Evolutionary conservation across 1,140 invertebrate genomes (phyloP).

Genomic region (Bombus superbus): DNA sequence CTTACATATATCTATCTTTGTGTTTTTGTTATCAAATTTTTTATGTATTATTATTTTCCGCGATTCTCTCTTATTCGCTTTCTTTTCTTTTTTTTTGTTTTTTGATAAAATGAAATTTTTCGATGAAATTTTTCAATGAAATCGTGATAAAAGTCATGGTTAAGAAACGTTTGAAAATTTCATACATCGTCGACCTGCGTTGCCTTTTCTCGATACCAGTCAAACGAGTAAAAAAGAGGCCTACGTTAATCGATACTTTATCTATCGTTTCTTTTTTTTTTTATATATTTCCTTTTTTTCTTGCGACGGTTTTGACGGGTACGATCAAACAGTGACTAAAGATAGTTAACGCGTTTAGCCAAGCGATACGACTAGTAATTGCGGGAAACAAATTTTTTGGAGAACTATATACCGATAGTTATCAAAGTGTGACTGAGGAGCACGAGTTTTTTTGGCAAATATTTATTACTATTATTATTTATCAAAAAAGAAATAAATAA

Average conservation of each 20-base stretch:
- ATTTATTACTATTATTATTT: slow-evolving; percentile 72
- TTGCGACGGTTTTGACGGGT: slow-evolving; percentile 31
- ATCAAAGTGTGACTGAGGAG: slow-evolving; percentile 54
- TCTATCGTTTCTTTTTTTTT: neutral
- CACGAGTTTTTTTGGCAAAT: slow-evolving; percentile 62
- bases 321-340: slow-evolving; percentile 32
- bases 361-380: neutral
- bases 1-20: neutral
- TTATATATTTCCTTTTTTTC: neutral
- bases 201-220: slow-evolving; percentile 29
- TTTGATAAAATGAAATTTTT: neutral
- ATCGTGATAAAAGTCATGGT: neutral
- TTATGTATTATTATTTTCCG: neutral
- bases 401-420: slow-evolving; percentile 69
- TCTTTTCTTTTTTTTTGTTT: neutral
- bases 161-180: neutral
- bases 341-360: slow-evolving; percentile 39
- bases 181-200: neutral
- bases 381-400: slow-evolving; percentile 57
- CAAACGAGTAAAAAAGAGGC: slow-evolving; percentile 24
- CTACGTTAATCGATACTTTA: slow-evolving; percentile 51
- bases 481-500: slow-evolving; percentile 53
- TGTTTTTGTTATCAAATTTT: neutral
- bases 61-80: neutral
- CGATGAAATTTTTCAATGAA: no score